Evolutionary conservation across 2,888 invertebrate genomes (phyloP).

Genomic region (Agonopterix subpropinquella): DNA sequence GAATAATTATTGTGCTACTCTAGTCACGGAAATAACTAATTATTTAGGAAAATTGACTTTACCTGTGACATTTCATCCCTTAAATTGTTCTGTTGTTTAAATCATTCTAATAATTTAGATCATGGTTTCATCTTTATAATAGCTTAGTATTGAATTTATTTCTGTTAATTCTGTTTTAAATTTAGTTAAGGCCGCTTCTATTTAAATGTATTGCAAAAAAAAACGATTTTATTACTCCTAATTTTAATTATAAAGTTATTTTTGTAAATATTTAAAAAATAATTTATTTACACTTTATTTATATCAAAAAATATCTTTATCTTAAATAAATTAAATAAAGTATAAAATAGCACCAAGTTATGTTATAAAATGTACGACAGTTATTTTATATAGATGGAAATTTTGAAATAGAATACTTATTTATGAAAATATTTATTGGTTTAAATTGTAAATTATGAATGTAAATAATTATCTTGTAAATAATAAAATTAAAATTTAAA

Average conservation of each 20-base stretch:
- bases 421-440: constrained; percentile 14
- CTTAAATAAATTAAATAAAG: constrained; percentile 17
- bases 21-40: neutral
- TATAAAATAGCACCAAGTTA: constrained; percentile 29
- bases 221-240: no score
- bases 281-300: constrained; percentile 8
- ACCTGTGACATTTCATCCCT: no score
- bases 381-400: constrained; percentile 29
- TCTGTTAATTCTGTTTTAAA: no score
- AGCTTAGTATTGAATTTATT: no score
- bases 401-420: constrained; percentile 22
- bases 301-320: constrained; percentile 4
- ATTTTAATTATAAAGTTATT: no score
- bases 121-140: no score
- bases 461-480: constrained; percentile 21
- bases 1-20: neutral
- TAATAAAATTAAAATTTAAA: constrained; percentile 20
- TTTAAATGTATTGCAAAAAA: no score
- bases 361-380: constrained; percentile 22
- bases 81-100: no score
- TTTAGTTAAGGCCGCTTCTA: no score
- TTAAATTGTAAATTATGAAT: constrained; percentile 8
- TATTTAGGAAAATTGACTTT: no score
- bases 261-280: neutral
- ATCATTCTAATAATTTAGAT: no score